These are phyloP conservation scores for Neodiprion fabricii DNA, from an alignment of 1,140 invertebrate genomes.

Conservation along the genomic window DNA sequence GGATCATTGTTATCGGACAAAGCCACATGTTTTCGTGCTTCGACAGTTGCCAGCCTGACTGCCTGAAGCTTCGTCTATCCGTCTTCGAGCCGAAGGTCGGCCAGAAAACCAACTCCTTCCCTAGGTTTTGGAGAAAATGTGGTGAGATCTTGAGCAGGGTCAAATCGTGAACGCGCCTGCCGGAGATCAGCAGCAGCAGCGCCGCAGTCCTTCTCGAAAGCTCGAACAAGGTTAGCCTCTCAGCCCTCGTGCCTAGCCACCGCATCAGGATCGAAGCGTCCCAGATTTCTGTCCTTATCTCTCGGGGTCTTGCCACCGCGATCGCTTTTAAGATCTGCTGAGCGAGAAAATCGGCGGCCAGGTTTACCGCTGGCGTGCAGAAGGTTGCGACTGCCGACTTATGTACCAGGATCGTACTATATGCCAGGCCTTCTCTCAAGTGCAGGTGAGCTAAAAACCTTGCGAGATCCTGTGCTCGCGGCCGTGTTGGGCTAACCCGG, in stretches of 20 bases:
- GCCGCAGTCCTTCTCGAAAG: slow-evolving; percentile 35
- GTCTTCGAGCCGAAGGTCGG: slow-evolving; percentile 39
- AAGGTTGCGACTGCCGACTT: slow-evolving; percentile 42
- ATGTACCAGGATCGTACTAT: slow-evolving; percentile 43
- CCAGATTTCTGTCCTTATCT: slow-evolving; percentile 25
- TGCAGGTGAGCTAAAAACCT: slow-evolving; percentile 27
- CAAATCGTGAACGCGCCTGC: slow-evolving; percentile 39
- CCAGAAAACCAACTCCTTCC: slow-evolving; percentile 30
- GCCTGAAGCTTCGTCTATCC: slow-evolving; percentile 19
- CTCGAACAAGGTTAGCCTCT: slow-evolving; percentile 26
- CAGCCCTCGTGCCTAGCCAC: slow-evolving; percentile 22
- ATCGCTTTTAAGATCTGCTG: slow-evolving; percentile 28
- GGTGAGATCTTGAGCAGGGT: slow-evolving; percentile 32
- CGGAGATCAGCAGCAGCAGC: slow-evolving; percentile 39
- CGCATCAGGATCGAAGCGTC: slow-evolving; percentile 23
- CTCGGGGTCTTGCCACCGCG: slow-evolving; percentile 11
- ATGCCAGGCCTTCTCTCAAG: slow-evolving; percentile 26
- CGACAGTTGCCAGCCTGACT: slow-evolving; percentile 9
- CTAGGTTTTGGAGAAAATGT: slow-evolving; percentile 23
- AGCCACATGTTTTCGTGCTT: too few species aligned
- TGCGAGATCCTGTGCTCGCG: slow-evolving; percentile 24
- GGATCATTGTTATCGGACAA: too few species aligned
- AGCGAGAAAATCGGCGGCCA: slow-evolving; percentile 26
- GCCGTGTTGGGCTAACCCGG: slow-evolving; percentile 27
- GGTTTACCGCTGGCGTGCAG: slow-evolving; percentile 21